These are phyloP conservation scores for Syritta pipiens DNA, from an alignment of 2,888 invertebrate species.

Conservation along the genomic window DNA sequence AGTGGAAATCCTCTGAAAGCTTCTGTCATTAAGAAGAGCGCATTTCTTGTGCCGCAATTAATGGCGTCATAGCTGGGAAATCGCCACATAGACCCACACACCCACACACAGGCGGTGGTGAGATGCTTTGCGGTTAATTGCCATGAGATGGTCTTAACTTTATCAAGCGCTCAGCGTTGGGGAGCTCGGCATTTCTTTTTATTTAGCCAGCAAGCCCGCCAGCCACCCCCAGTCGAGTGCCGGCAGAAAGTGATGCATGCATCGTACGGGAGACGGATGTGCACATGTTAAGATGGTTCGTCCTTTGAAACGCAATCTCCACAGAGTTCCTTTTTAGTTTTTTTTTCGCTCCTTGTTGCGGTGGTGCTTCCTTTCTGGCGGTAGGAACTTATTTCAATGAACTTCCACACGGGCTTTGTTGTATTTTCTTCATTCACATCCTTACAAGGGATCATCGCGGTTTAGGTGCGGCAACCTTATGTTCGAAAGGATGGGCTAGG, in stretches of 20 bases:
- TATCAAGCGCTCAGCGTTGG: not conserved
- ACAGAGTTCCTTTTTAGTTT: conserved; percentile 32
- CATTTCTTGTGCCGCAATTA: conserved; percentile 25
- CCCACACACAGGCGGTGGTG: too few relatives aligned
- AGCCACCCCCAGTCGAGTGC: too few relatives aligned
- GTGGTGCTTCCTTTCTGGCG: not conserved
- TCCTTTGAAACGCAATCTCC: conserved; percentile 26
- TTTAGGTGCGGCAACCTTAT: not conserved
- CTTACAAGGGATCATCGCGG: conserved; percentile 27
- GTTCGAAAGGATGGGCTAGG: not conserved
- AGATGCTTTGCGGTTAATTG: conserved; percentile 17
- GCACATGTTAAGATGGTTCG: not conserved
- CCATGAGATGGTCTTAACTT: conserved; percentile 20
- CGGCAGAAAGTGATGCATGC: too few relatives aligned
- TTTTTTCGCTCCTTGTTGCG: not conserved
- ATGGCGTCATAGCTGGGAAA: conserved; percentile 10
- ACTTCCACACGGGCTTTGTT: conserved; percentile 14
- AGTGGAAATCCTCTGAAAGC: conserved; percentile 25
- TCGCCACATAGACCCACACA: not conserved
- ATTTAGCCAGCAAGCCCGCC: too few relatives aligned
- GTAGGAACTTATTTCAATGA: conserved; percentile 8
- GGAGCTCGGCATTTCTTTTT: too few relatives aligned
- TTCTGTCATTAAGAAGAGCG: conserved; percentile 21
- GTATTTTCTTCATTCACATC: conserved; percentile 12
- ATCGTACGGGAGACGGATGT: not conserved